Percentiles rank a stretch among this genome's conserved stretches.
Evolutionary conservation across 2,797 vertebrate species (phyloP).

Genomic region (Chaunax sp.): DNA sequence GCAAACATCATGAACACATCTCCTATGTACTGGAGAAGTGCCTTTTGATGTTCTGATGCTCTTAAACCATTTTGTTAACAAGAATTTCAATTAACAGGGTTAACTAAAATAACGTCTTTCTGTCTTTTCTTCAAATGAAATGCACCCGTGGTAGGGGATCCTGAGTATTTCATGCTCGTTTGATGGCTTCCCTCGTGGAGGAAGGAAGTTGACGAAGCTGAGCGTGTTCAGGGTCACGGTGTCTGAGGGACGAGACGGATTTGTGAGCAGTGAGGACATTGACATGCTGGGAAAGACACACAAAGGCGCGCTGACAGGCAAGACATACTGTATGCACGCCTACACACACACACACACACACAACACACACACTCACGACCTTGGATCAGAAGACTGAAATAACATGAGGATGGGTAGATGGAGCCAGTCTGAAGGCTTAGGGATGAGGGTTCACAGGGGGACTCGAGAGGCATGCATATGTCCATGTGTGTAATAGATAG

Average conservation of each 20-base stretch:
- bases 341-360: slow-evolving; percentile 1
- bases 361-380: slow-evolving; percentile 64
- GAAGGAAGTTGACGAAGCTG: slow-evolving; percentile 78
- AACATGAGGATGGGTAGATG: slow-evolving; percentile 73
- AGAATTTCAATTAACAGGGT: too few relatives aligned
- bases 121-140: too few relatives aligned
- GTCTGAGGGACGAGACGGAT: slow-evolving; percentile 78
- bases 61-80: too few relatives aligned
- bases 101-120: too few relatives aligned
- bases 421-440: slow-evolving; percentile 67
- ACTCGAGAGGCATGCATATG: slow-evolving; percentile 18
- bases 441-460: slow-evolving; percentile 53
- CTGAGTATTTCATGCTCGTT: slow-evolving; percentile 39
- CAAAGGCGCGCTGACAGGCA: slow-evolving; percentile 21
- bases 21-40: too few relatives aligned
- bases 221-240: slow-evolving; percentile 77
- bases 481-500: slow-evolving; percentile 1
- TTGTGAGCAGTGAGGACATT: slow-evolving; percentile 74
- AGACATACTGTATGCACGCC: not conserved
- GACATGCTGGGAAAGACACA: slow-evolving; percentile 60
- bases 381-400: slow-evolving; percentile 72
- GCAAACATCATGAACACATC: too few relatives aligned
- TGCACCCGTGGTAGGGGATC: too few relatives aligned
- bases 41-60: too few relatives aligned
- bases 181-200: slow-evolving; percentile 76